Conservation (phyloP, 1,140 invertebrate species). For the Elysia chlorotica region DNA sequence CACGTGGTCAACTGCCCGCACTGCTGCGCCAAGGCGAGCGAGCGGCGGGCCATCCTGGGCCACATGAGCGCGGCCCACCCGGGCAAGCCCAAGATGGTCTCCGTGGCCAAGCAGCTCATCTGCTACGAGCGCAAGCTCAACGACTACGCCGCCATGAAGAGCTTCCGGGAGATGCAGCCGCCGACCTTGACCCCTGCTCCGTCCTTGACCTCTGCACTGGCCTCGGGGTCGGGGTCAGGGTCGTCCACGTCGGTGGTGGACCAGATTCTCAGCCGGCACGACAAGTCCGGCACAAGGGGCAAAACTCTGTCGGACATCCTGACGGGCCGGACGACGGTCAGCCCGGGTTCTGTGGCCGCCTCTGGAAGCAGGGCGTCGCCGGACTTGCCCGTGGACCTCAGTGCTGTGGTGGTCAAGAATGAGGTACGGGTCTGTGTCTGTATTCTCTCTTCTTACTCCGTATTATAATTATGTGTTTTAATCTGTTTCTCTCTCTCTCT, state of each 20-base stretch:
- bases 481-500: no score
- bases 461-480: no score
- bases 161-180: slow-evolving; percentile 5
- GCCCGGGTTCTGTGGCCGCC: no score
- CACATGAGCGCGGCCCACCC: slow-evolving; percentile 41
- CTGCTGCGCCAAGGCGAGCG: slow-evolving; percentile 40
- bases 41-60: slow-evolving; percentile 36
- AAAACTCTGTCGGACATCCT: neutral
- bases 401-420: slow-evolving; percentile 4
- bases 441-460: no score
- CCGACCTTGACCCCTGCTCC: slow-evolving; percentile 10
- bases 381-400: slow-evolving; percentile 2
- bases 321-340: neutral
- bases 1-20: slow-evolving; percentile 48
- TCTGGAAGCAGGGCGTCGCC: no score
- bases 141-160: slow-evolving; percentile 24
- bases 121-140: slow-evolving; percentile 43
- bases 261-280: slow-evolving; percentile 5
- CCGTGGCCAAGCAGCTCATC: slow-evolving; percentile 44
- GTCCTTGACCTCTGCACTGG: neutral
- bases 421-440: no score
- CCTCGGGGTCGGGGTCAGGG: neutral
- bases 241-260: slow-evolving; percentile 1
- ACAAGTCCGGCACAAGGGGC: no score
- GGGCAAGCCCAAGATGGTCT: slow-evolving; percentile 47